A percentile compares a stretch with the other conserved stretches of the same genome.
Conservation (phyloP, 2,113 vertebrate genomes). For the Spermophilus dauricus region DNA sequence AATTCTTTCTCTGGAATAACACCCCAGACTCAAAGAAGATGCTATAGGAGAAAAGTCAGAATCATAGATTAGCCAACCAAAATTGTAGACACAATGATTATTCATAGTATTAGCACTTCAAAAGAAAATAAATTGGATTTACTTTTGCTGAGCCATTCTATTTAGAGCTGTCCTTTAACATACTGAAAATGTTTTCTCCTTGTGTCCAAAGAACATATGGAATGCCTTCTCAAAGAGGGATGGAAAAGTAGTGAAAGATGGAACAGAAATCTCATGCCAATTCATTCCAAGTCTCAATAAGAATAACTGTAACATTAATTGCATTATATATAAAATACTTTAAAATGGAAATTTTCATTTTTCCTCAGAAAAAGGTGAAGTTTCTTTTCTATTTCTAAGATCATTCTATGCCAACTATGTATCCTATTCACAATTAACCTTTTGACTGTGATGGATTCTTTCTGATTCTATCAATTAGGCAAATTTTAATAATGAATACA, state of each 20-base stretch:
- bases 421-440: not conserved
- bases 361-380: slow-evolving; percentile 13
- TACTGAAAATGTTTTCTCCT: slow-evolving; percentile 45
- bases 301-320: slow-evolving; percentile 18
- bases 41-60: slow-evolving; percentile 15
- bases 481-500: slow-evolving; percentile 56
- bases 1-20: not conserved
- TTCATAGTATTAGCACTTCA: not conserved
- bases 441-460: not conserved
- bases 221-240: slow-evolving; percentile 20
- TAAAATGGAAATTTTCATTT: not conserved
- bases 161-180: slow-evolving; percentile 48
- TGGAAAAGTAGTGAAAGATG: not conserved
- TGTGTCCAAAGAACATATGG: not conserved
- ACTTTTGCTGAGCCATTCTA: slow-evolving; percentile 48
- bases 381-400: slow-evolving; percentile 27
- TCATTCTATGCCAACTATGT: not conserved
- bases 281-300: slow-evolving; percentile 31
- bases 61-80: not conserved
- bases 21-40: not conserved
- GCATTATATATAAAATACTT: slow-evolving; percentile 31
- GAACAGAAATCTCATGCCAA: not conserved
- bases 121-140: slow-evolving; percentile 52
- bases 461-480: not conserved
- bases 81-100: not conserved